These are phyloP conservation scores for Chiridota heheva DNA, from an alignment of 35 echinoderm and acorn worm species.

Conservation along the genomic window DNA sequence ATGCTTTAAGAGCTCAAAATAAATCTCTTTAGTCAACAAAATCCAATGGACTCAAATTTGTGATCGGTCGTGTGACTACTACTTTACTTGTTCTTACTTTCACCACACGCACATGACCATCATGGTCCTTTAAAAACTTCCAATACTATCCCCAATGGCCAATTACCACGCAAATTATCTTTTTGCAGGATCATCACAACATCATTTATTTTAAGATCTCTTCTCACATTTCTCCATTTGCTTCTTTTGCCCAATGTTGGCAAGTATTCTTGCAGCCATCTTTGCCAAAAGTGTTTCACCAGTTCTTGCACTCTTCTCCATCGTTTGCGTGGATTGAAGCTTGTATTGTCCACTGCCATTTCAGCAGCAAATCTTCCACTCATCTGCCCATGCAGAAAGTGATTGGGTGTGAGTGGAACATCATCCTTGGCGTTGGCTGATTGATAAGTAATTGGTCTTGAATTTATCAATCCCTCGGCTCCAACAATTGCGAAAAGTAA, in stretches of 20 bases:
- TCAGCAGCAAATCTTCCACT: conserved; percentile 26
- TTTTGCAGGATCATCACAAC: conserved; percentile 17
- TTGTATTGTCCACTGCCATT: background rate
- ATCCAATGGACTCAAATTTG: too few relatives aligned
- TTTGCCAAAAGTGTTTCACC: conserved; percentile 45
- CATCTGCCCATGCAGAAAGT: conserved; percentile 41
- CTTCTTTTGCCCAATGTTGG: background rate
- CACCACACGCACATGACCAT: too few relatives aligned
- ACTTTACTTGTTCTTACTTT: too few relatives aligned
- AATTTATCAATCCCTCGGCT: conserved; percentile 37
- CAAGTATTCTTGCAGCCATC: conserved; percentile 19
- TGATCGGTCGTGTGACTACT: too few relatives aligned
- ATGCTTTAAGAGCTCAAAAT: too few relatives aligned
- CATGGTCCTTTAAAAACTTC: conserved; percentile 15
- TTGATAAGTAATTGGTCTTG: conserved; percentile 34
- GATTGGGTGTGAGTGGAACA: conserved; percentile 42
- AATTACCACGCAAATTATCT: conserved; percentile 2
- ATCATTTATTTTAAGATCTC: conserved; percentile 17
- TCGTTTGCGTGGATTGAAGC: conserved; percentile 13
- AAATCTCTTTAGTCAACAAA: too few relatives aligned
- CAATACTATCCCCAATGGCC: conserved; percentile 14
- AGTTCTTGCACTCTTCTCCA: conserved; percentile 35
- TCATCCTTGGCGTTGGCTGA: background rate
- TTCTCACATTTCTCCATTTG: conserved; percentile 2
- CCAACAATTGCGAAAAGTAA: conserved; percentile 19